Evolutionary conservation across 2,113 vertebrate genomes (phyloP), one percentile per base, ranked within the genome.

Genomic region (Ctenodactylus gundi): DNA sequence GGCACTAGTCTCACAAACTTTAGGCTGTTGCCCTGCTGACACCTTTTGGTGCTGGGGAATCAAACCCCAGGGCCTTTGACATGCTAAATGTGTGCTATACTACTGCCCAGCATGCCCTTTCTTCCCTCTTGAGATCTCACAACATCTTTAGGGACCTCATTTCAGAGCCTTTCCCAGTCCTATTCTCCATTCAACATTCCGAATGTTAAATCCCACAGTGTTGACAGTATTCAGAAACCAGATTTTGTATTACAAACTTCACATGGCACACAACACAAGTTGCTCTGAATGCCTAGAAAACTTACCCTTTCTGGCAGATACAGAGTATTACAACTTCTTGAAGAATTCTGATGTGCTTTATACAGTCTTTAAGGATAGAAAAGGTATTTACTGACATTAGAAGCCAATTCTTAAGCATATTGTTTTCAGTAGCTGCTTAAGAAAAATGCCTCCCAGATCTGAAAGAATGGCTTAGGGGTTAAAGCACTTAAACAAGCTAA

Each of bases 281-380:
- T 81, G 34, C 34, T 94, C 57, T 67, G 68, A 95, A 96, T 90
- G 44, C 93, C 39, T 0, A 12, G 57, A 57, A 49, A 36, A 64
- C 78, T 91, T 89, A 86, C 34, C 36, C 62, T 89, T 86, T 53
- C 75, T 94, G 84, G 49, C 80, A 91, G 57, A 57, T 85, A 90
- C 17, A 84, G 58, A 17, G 27, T 46, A 67, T 82, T 84, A 49
- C 29, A 92, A 23, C 57, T 86, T 93, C 75, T 80, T 70, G 84
- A 72, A 95, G 44, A 83, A 93, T 95, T 94, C 29, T 90, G 11
- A 8, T n/a, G n/a, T 67, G 17, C 10, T 67, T 67, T 67, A 20
- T 9, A 67, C 65, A 44, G 41, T 46, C 13, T 95, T 82, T 93
- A 81, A 88, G n/a, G 44, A 83, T 92, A 94, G 72, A 90, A 95